Percentiles rank a stretch among this genome's conserved stretches.
phyloP scores from a whole-genome alignment of 2,797 vertebrate genomes.

The Poecilia gillii region DNA sequence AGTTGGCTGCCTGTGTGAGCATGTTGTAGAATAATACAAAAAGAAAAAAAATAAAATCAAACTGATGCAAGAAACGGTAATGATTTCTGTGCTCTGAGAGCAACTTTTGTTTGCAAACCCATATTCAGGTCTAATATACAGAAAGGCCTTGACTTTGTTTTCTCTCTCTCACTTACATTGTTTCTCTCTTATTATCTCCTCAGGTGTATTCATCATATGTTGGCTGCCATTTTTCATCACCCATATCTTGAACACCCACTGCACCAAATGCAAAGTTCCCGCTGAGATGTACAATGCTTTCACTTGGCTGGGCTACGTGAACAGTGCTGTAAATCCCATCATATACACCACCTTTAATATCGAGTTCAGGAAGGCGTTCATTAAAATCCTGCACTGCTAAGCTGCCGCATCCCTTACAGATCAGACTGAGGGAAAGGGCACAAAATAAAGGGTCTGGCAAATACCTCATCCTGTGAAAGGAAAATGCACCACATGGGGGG shows the following conservation, averaged over 20 bases:
- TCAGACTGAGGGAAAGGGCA: conserved; percentile 41
- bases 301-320: conserved; percentile 98
- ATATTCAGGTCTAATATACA: conserved; percentile 6
- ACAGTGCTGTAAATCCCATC: conserved; percentile 98
- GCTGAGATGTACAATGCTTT: conserved; percentile 94
- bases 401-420: conserved; percentile 30
- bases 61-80: conserved; percentile 61
- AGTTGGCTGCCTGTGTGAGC: not conserved
- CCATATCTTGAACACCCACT: conserved; percentile 98
- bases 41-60: conserved; percentile 13
- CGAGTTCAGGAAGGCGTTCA: conserved; percentile 98
- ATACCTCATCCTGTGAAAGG: conserved; percentile 74
- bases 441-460: conserved; percentile 48
- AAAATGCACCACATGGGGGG: conserved; percentile 47
- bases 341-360: conserved; percentile 99
- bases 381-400: conserved; percentile 98
- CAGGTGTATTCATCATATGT: conserved; percentile 99
- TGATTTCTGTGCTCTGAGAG: not conserved
- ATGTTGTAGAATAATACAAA: conserved; percentile 24
- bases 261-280: conserved; percentile 90
- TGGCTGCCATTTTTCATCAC: conserved; percentile 99
- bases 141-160: not conserved
- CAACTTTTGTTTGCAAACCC: conserved; percentile 2
- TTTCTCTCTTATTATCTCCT: conserved; percentile 28
- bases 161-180: conserved; percentile 24